phyloP scores from a whole-genome alignment of 2,797 vertebrate species.

The Myripristis jacobus region DNA sequence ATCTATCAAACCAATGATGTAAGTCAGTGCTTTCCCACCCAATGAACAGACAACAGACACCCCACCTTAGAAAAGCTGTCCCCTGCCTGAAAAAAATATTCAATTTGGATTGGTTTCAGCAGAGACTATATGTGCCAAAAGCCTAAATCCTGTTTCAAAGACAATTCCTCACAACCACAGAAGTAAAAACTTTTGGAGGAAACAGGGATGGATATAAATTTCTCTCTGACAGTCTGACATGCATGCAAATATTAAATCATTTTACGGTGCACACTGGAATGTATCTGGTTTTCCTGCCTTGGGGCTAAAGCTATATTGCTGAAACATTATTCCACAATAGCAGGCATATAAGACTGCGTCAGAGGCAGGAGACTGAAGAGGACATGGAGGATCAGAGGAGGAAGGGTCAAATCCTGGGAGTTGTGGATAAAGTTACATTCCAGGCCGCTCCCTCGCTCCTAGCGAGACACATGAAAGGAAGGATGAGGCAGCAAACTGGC shows the following conservation, averaged over 20 bases:
- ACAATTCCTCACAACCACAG: background rate
- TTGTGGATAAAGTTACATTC: slow-evolving; percentile 28
- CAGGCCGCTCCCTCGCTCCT: slow-evolving; percentile 52
- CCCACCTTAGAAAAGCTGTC: slow-evolving; percentile 6
- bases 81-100: background rate
- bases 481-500: slow-evolving; percentile 43
- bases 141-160: slow-evolving; percentile 5
- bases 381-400: background rate
- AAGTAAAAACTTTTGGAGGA: background rate
- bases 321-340: too few species aligned
- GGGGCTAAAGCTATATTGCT: background rate
- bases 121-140: too few species aligned
- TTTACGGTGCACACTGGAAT: background rate
- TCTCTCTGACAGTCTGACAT: slow-evolving; percentile 8
- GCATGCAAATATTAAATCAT: slow-evolving; percentile 13
- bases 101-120: background rate
- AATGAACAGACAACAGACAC: slow-evolving; percentile 2
- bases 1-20: slow-evolving; percentile 3
- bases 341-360: background rate
- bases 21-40: slow-evolving; percentile 14
- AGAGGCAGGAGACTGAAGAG: background rate
- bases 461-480: slow-evolving; percentile 32
- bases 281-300: background rate
- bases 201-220: background rate
- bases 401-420: slow-evolving; percentile 19